phyloP scores from a whole-genome alignment of 2,797 vertebrate genomes.

The Strix occidentalis region DNA sequence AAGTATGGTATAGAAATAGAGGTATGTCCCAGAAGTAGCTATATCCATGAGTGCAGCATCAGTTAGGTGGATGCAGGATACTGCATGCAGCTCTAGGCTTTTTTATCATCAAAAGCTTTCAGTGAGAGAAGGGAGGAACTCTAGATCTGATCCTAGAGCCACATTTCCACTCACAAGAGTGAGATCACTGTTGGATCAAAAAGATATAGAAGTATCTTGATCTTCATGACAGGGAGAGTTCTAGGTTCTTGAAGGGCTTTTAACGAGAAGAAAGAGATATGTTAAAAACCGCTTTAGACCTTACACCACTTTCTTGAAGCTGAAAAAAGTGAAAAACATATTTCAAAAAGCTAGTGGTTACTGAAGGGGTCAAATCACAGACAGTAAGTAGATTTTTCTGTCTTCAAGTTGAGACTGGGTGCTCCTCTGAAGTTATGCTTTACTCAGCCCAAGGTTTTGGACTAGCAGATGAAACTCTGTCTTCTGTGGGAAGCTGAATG shows the following conservation, averaged over 20 bases:
- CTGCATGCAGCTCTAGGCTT: neutral
- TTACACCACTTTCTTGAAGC: neutral
- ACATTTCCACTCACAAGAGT: accelerated
- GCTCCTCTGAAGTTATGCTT: neutral
- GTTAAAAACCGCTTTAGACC: neutral
- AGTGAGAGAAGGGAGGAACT: neutral
- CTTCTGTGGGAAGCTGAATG: neutral
- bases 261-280: neutral
- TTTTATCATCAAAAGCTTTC: neutral
- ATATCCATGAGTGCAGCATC: neutral
- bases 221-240: neutral
- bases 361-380: neutral
- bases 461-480: neutral
- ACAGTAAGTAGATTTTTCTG: neutral
- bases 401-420: neutral
- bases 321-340: neutral
- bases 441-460: neutral
- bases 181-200: neutral
- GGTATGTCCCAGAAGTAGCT: neutral
- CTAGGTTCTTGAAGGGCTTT: neutral
- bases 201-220: neutral
- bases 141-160: neutral
- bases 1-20: neutral
- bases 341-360: neutral
- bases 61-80: neutral